These are phyloP conservation scores for Dreissena polymorpha DNA, from an alignment of 1,140 invertebrate species.

Conservation along the genomic window DNA sequence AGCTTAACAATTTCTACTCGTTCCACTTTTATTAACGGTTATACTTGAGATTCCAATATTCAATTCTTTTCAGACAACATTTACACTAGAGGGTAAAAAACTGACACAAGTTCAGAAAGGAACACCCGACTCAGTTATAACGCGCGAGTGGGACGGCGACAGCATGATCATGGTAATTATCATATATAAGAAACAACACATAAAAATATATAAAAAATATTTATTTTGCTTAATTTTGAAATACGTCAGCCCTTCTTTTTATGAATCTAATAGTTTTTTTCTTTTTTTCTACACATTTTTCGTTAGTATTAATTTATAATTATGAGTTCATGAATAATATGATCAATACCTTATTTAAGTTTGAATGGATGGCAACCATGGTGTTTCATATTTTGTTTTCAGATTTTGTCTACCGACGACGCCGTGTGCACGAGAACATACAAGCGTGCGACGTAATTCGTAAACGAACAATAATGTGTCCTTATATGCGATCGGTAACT, in stretches of 20 bases:
- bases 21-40: too few relatives aligned
- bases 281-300: background rate
- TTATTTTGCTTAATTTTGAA: background rate
- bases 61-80: constrained; percentile 58
- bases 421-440: constrained; percentile 34
- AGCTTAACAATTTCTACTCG: too few relatives aligned
- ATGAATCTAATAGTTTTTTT: background rate
- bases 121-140: constrained; percentile 55
- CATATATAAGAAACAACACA: background rate
- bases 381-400: constrained; percentile 16
- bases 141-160: constrained; percentile 60
- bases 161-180: constrained; percentile 63
- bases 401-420: constrained; percentile 29
- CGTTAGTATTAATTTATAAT: background rate
- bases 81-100: constrained; percentile 60
- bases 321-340: too few relatives aligned
- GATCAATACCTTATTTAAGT: too few relatives aligned
- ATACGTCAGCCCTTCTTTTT: too few relatives aligned
- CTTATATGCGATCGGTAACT: too few relatives aligned
- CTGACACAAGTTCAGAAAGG: constrained; percentile 65
- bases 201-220: too few relatives aligned
- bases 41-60: too few relatives aligned
- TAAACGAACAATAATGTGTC: too few relatives aligned
- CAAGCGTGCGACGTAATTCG: background rate
- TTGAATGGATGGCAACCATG: too few relatives aligned